A percentile compares a stretch with the other conserved stretches of the same genome.
These are phyloP conservation scores for Amphiduros pacificus DNA, from an alignment of 2,888 invertebrate species.

Conservation along the genomic window DNA sequence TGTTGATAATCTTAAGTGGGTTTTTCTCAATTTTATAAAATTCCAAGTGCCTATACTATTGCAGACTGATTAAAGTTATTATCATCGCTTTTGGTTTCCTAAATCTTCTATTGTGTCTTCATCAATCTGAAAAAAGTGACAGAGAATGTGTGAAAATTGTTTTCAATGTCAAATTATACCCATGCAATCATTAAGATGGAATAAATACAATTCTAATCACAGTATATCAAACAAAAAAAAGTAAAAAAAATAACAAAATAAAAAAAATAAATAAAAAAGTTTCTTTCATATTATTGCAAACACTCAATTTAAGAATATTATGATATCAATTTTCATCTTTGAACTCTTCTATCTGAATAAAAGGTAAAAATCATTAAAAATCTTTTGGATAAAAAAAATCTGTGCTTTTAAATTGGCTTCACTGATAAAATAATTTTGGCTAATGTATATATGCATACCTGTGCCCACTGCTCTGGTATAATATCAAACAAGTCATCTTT, in stretches of 20 bases:
- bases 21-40: background rate
- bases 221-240: background rate
- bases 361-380: no score
- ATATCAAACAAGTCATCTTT: constrained; percentile 98
- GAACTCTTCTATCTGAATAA: no score
- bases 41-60: no score
- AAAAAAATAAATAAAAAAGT: background rate
- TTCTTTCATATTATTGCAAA: background rate
- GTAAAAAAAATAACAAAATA: background rate
- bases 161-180: no score
- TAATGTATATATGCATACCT: background rate
- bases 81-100: constrained; percentile 31
- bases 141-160: background rate
- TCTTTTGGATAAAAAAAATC: no score
- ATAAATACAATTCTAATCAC: background rate
- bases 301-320: no score
- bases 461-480: constrained; percentile 93
- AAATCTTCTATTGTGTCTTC: constrained; percentile 33
- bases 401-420: no score
- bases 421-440: no score
- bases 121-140: constrained; percentile 28
- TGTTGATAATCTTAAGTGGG: background rate
- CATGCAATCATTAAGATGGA: background rate
- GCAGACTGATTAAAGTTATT: no score
- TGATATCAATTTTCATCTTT: no score